Percentiles rank a stretch among this genome's conserved stretches.
Conservation (phyloP, 2,113 vertebrate genomes). For the Ivindomyrus marchei region DNA sequence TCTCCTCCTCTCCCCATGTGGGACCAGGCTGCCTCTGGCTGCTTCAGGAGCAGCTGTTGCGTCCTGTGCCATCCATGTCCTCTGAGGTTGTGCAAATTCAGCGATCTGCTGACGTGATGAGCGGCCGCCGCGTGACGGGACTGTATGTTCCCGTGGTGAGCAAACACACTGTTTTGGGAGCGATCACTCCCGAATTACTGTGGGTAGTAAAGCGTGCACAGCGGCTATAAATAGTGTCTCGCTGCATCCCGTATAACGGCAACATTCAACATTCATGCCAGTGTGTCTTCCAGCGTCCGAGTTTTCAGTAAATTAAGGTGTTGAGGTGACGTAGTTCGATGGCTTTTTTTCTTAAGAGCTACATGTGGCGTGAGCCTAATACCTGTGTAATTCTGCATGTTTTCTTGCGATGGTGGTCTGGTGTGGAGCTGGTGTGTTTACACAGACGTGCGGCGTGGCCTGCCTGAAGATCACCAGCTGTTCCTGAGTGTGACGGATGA, state of each 20-base stretch:
- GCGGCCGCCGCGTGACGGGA: slow-evolving; percentile 25
- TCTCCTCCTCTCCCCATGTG: not conserved
- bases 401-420: not conserved
- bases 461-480: not conserved
- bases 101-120: slow-evolving; percentile 21
- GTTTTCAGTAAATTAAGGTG: not conserved
- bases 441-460: not conserved
- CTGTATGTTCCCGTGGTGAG: slow-evolving; percentile 30
- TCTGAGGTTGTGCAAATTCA: slow-evolving; percentile 44
- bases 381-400: not conserved
- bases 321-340: not conserved
- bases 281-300: not conserved
- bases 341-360: not conserved
- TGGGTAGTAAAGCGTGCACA: not conserved
- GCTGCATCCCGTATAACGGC: not conserved
- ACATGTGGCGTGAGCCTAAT: not conserved
- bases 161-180: not conserved
- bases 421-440: not conserved
- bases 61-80: not conserved
- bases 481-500: slow-evolving; percentile 11
- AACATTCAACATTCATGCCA: not conserved
- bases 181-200: not conserved
- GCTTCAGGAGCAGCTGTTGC: not conserved
- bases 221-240: not conserved
- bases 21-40: not conserved